phyloP scores from a whole-genome alignment of 2,113 vertebrate species.

The Leptobrachium leishanense region DNA sequence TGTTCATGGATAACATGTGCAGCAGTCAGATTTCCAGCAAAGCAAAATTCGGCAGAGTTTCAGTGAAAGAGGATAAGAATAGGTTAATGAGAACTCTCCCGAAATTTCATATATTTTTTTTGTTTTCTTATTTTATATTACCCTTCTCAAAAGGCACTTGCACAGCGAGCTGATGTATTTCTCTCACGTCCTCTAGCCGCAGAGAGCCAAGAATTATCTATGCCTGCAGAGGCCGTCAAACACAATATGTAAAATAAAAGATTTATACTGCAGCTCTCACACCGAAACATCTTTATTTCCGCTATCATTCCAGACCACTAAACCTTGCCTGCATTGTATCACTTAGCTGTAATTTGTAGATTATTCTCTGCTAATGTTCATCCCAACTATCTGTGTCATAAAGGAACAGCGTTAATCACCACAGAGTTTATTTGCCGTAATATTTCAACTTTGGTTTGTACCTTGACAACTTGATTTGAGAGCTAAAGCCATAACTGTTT shows the following conservation, averaged over 20 bases:
- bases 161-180: slow-evolving; percentile 41
- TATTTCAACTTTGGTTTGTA: slow-evolving; percentile 13
- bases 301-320: slow-evolving; percentile 48
- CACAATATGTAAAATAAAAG: slow-evolving; percentile 50
- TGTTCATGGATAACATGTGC: too few species aligned
- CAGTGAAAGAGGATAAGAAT: neutral
- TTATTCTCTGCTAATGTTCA: slow-evolving; percentile 46
- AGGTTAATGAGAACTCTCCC: slow-evolving; percentile 24
- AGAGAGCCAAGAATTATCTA: slow-evolving; percentile 50
- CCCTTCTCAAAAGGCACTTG: slow-evolving; percentile 36
- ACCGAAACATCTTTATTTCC: slow-evolving; percentile 49
- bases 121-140: slow-evolving; percentile 13
- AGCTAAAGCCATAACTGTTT: neutral
- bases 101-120: slow-evolving; percentile 3
- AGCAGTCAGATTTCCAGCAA: too few species aligned
- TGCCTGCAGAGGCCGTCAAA: slow-evolving; percentile 48
- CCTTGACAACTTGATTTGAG: neutral
- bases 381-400: slow-evolving; percentile 31
- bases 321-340: slow-evolving; percentile 49
- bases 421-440: slow-evolving; percentile 29
- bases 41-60: neutral
- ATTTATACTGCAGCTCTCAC: slow-evolving; percentile 48
- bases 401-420: slow-evolving; percentile 42
- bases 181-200: slow-evolving; percentile 40
- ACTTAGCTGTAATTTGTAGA: slow-evolving; percentile 48